Percentiles rank a stretch among this genome's conserved stretches.
phyloP scores from a whole-genome alignment of 2,797 vertebrate genomes.

The Parotocinclus haroldoi region DNA sequence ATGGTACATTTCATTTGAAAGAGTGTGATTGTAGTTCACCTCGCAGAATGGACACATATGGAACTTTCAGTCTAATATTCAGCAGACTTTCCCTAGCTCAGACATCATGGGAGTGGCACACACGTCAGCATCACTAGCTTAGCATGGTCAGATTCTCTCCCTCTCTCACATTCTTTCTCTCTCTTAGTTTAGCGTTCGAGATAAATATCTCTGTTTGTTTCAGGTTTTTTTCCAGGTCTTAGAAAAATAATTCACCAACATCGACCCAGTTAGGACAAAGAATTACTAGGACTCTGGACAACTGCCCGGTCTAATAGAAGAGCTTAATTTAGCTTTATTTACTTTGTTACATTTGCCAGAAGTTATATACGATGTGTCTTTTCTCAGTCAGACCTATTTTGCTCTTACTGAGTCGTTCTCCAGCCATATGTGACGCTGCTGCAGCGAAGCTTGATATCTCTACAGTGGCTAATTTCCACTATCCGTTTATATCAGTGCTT shows the following conservation, averaged over 20 bases:
- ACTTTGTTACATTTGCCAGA: slow-evolving; percentile 16
- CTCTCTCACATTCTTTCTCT: neutral
- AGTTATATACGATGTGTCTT: slow-evolving; percentile 23
- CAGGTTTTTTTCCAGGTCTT: slow-evolving; percentile 1
- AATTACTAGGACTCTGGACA: neutral
- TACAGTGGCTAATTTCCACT: slow-evolving; percentile 16
- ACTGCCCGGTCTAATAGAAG: slow-evolving; percentile 10
- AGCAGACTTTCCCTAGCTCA: slow-evolving; percentile 35
- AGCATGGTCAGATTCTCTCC: slow-evolving; percentile 11
- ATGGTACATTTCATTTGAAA: no score
- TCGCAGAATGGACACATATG: slow-evolving; percentile 40
- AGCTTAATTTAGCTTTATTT: slow-evolving; percentile 21
- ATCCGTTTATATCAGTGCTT: slow-evolving; percentile 18
- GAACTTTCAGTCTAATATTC: slow-evolving; percentile 36
- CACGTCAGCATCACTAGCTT: slow-evolving; percentile 26
- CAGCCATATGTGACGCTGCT: slow-evolving; percentile 19
- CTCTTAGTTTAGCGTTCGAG: no score
- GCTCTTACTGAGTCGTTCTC: slow-evolving; percentile 11
- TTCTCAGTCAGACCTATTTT: slow-evolving; percentile 19
- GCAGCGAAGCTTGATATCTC: slow-evolving; percentile 18
- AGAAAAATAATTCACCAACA: neutral
- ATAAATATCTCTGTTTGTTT: neutral
- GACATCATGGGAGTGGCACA: slow-evolving; percentile 19
- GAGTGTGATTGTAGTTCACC: no score
- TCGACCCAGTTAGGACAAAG: neutral